These are phyloP conservation scores for Drosophila subobscura DNA, from an alignment of 1,140 invertebrate species.

Conservation along the genomic window DNA sequence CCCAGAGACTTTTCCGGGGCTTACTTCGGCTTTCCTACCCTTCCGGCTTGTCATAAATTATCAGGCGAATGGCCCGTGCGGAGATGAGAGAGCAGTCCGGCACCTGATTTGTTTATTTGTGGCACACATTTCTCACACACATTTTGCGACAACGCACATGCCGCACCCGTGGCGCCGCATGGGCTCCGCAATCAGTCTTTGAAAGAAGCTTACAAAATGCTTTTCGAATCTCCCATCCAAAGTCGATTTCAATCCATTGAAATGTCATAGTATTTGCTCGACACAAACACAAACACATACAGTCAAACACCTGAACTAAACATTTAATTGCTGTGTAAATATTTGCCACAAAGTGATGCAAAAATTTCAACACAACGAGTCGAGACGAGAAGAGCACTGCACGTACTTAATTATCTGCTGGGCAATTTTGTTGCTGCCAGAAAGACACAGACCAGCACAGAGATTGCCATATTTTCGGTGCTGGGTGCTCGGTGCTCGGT, in stretches of 20 bases:
- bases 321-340: conserved; percentile 60
- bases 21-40: conserved; percentile 8
- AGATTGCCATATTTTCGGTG: conserved; percentile 15
- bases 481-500: not conserved
- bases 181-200: not conserved
- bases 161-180: conserved; percentile 28
- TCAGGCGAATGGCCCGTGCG: conserved; percentile 36
- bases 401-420: conserved; percentile 59
- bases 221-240: conserved; percentile 7
- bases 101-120: conserved; percentile 77
- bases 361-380: conserved; percentile 14
- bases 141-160: conserved; percentile 49
- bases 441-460: not conserved
- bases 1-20: conserved; percentile 8
- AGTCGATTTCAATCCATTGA: conserved; percentile 14
- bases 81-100: conserved; percentile 20
- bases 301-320: conserved; percentile 4
- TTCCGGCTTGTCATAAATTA: conserved; percentile 59
- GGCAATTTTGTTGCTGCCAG: conserved; percentile 25
- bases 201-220: conserved; percentile 37
- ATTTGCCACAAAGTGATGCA: conserved; percentile 34
- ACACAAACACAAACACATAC: conserved; percentile 17
- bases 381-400: conserved; percentile 1
- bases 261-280: conserved; percentile 26
- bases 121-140: conserved; percentile 62